Conservation (phyloP, 2,888 invertebrate species). For the Bhutanitis thaidina region DNA sequence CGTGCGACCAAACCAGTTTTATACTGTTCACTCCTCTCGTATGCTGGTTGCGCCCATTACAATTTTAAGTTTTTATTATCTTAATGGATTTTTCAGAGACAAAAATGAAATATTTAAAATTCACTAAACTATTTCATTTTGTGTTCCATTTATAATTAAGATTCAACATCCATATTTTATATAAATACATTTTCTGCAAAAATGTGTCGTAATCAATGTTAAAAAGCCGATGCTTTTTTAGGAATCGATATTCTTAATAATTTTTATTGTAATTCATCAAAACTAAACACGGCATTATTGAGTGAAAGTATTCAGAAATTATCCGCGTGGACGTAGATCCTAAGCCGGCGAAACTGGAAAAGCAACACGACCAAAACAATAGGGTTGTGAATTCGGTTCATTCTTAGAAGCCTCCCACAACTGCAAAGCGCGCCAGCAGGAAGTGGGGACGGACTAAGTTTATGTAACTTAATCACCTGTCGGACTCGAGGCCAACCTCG, state of each 20-base stretch:
- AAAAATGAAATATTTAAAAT: constrained; percentile 10
- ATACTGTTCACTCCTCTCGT: constrained; percentile 58
- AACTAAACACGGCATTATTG: background rate
- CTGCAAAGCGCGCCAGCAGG: constrained; percentile 74
- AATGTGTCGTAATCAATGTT: too few species aligned
- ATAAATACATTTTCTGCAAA: too few species aligned
- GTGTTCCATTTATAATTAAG: too few species aligned
- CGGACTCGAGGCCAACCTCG: constrained; percentile 60
- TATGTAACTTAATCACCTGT: constrained; percentile 80
- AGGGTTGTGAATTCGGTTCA: constrained; percentile 64
- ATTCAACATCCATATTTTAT: too few species aligned
- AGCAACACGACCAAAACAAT: constrained; percentile 63
- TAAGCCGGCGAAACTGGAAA: constrained; percentile 52
- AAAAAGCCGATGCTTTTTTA: too few species aligned
- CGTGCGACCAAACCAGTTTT: constrained; percentile 78
- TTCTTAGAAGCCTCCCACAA: constrained; percentile 73
- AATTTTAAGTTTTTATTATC: constrained; percentile 52
- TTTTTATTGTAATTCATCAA: too few species aligned
- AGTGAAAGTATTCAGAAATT: background rate
- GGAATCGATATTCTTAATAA: too few species aligned
- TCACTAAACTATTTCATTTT: background rate
- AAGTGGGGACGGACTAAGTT: constrained; percentile 75
- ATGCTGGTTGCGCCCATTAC: constrained; percentile 55
- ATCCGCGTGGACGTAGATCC: constrained; percentile 34
- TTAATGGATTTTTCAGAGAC: constrained; percentile 37